Base-by-base conservation (phyloP, 2,797 vertebrate species). In the Notolabrus celidotus region DNA sequence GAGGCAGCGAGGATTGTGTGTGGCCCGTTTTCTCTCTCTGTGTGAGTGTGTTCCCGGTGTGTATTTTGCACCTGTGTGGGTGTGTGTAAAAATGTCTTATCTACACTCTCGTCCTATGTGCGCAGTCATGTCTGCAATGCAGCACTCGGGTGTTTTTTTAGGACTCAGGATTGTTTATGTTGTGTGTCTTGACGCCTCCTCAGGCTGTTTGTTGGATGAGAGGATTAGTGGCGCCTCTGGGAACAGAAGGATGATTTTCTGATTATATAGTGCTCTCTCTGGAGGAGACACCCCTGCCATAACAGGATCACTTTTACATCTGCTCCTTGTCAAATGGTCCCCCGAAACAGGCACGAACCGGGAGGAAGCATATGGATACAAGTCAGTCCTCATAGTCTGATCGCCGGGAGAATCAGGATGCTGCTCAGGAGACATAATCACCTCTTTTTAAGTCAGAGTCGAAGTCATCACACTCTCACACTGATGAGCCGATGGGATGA, bases 41-140 rank as follows among this genome's bases (percentile, higher is more conserved):
- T 65, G 58, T 38, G 33, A 62, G 63, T 51, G 60, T 61, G 49
- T 71, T 79, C 55, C 15, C 36, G 1, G 53, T 16, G 47, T 86
- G 66, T 77, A 67, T 89, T 88, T 89, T 83, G 74, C 74, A 87
- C 68, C 71, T 84, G 81, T 82, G 88, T 90, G 88, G 84, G 80
- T 55, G 85, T 71, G 71, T 53, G 45, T 45, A 19, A 63, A 74
- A 71, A 70, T 19, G 67, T 85, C 80, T 80, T 73, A 68, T 74
- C 80, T 84, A 77, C 73, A 67, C 81, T 85, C 66, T 61, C 29
- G 74, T 85, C 80, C 74, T 73, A 70, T 87, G 82, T 77, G 82
- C 67, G 74, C 85, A 87, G 77, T 83, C 86, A 84, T 84, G 89
- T 90, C 91, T 91, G 91, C 90, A 90, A 78, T 90, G 91, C 89